Evolutionary conservation across 1,140 invertebrate genomes (phyloP).

Genomic region (Melanaphis sacchari): DNA sequence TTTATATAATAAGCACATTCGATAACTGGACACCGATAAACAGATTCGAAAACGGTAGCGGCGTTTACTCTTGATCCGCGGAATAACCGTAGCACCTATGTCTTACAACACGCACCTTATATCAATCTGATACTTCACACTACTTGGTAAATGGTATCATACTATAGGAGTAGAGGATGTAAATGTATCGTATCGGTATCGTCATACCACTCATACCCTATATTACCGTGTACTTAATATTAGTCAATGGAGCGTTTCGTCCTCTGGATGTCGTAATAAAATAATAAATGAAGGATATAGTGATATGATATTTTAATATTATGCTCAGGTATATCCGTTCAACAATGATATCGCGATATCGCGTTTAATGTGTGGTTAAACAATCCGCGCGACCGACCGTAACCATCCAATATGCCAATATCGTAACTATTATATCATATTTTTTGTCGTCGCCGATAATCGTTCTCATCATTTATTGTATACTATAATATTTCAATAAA

Average conservation of each 20-base stretch:
- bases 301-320: conserved; percentile 9
- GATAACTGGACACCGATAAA: not conserved
- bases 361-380: not conserved
- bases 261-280: not conserved
- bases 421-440: not conserved
- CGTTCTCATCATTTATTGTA: not conserved
- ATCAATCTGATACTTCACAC: not conserved
- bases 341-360: not conserved
- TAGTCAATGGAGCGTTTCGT: not conserved
- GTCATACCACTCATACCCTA: too few species aligned
- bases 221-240: not conserved
- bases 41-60: not conserved
- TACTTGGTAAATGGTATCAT: not conserved
- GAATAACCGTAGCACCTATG: too few species aligned
- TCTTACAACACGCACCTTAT: not conserved
- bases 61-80: not conserved
- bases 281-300: not conserved
- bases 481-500: not conserved
- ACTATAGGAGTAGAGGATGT: not conserved
- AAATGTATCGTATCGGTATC: not conserved
- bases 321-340: not conserved
- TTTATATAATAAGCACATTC: not conserved
- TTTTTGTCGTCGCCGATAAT: not conserved
- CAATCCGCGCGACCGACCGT: not conserved
- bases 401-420: not conserved